Percentiles rank a stretch among this genome's conserved stretches.
These are phyloP conservation scores for Bimastos eiseni DNA, from an alignment of 2,888 invertebrate genomes.

Conservation along the genomic window DNA sequence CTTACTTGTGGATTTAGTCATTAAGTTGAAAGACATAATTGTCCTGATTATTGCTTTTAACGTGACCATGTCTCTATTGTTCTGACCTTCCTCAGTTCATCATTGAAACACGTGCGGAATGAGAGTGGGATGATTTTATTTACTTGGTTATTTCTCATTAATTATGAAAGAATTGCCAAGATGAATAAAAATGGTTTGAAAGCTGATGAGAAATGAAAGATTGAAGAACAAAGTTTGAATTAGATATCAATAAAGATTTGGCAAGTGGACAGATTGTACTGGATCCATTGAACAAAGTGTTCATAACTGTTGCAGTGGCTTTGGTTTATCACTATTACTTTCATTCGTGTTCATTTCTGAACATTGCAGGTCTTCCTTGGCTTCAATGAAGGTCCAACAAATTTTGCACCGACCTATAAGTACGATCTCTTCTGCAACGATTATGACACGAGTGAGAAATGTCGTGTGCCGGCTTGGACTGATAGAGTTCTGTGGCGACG, in stretches of 20 bases:
- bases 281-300: too few species aligned
- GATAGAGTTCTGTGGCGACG: conserved; percentile 94
- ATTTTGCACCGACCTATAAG: conserved; percentile 95
- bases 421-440: conserved; percentile 98
- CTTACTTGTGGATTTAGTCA: too few species aligned
- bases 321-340: background rate
- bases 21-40: too few species aligned
- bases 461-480: conserved; percentile 96
- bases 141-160: too few species aligned
- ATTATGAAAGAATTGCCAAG: too few species aligned
- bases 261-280: too few species aligned
- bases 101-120: too few species aligned
- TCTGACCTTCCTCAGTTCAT: too few species aligned
- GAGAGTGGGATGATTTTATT: too few species aligned
- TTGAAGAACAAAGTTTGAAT: background rate
- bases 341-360: background rate
- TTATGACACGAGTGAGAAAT: conserved; percentile 98
- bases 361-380: conserved; percentile 77
- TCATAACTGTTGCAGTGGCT: background rate
- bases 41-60: too few species aligned
- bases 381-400: conserved; percentile 87
- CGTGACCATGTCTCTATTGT: too few species aligned
- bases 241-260: background rate
- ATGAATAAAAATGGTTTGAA: background rate
- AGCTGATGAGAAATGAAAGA: background rate